phyloP scores from a whole-genome alignment of 2,113 vertebrate species.

The Passer domesticus region DNA sequence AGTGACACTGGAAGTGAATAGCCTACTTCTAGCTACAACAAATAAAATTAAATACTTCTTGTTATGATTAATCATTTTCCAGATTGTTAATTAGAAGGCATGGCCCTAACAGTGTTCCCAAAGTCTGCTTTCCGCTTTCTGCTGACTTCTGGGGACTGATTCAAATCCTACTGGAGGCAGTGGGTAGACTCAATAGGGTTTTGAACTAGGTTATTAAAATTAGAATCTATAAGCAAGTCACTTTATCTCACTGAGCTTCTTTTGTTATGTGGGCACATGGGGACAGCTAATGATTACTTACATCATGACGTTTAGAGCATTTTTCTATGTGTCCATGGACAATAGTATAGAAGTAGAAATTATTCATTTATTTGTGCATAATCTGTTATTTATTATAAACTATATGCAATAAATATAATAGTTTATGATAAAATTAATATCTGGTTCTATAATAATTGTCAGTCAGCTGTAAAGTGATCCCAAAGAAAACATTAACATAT shows the following conservation, averaged over 20 bases:
- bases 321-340: not conserved
- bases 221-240: not conserved
- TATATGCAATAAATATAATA: not conserved
- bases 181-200: not conserved
- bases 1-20: conserved; percentile 31
- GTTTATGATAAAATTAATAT: not conserved
- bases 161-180: not conserved
- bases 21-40: not conserved
- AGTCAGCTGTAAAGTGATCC: not conserved
- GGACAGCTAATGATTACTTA: not conserved
- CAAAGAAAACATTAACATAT: conserved; percentile 28
- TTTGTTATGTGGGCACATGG: not conserved
- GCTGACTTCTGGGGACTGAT: not conserved
- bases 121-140: not conserved
- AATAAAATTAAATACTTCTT: not conserved
- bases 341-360: not conserved
- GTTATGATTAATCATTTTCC: conserved; percentile 2
- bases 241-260: not conserved
- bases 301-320: not conserved
- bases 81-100: not conserved
- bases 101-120: not conserved
- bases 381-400: conserved; percentile 6
- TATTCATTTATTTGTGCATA: not conserved
- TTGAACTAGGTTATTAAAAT: conserved; percentile 10
- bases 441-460: not conserved